These are phyloP conservation scores for Dasypus novemcinctus DNA, from an alignment of 2,113 vertebrate genomes.

Conservation along the genomic window DNA sequence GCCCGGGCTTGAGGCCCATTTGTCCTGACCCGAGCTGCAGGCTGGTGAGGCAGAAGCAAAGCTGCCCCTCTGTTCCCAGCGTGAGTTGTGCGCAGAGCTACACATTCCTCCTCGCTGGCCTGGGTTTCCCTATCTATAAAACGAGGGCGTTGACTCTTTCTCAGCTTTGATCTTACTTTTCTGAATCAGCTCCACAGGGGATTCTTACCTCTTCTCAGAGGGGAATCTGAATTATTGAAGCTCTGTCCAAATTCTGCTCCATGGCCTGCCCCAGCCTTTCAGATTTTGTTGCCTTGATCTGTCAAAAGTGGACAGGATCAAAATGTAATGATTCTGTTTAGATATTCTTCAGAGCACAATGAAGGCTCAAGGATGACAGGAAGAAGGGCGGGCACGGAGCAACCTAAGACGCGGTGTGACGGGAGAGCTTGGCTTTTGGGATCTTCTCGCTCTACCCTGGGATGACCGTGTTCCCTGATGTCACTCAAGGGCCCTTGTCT, in stretches of 20 bases:
- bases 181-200: neutral
- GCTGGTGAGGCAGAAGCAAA: neutral
- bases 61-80: neutral
- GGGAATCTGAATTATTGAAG: neutral
- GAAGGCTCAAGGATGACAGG: neutral
- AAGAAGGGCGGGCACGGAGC: neutral
- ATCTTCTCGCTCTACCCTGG: neutral
- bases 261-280: neutral
- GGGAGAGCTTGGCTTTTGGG: neutral
- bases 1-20: neutral
- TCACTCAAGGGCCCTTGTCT: neutral
- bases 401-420: neutral
- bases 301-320: neutral
- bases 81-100: neutral
- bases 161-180: neutral
- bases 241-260: neutral
- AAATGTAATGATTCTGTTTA: neutral
- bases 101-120: neutral
- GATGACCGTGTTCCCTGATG: rapidly evolving
- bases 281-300: neutral
- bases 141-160: neutral
- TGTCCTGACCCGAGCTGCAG: neutral
- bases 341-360: neutral
- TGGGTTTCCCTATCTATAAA: neutral
- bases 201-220: neutral